Evolutionary conservation across 2,113 vertebrate genomes (phyloP), one percentile per base, ranked within the genome.

Genomic region (Grus americana): DNA sequence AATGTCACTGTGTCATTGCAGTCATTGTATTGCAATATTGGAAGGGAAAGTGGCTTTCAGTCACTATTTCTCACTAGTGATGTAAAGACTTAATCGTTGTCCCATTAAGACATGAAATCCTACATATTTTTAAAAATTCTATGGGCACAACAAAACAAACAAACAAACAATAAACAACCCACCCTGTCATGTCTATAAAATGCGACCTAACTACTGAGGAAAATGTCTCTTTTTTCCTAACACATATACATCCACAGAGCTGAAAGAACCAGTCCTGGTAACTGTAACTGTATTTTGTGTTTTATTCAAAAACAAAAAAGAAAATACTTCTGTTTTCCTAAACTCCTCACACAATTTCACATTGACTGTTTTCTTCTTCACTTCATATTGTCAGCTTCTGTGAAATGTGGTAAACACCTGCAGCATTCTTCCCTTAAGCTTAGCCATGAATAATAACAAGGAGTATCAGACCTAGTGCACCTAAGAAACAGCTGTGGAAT

Each of bases 101-200:
- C 9, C 23, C 8, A 90, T 16, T 38, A 49, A 68, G 36, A 47
- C 5, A 21, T 29, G 23, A 58, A 80, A 78, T 57, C 10, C 13
- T 7, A 81, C 3, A 4, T 66, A 47, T 42, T 42, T 12, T 42
- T 12, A 42, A 42, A 42, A 42, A 42, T 42, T 42, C 40, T 42
- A 42, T 42, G 11, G 40, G 40, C 40, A 52, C 8, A 42, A 24
- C 6, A 38, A n/a, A 14, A 2, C 55, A 9, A 44, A 6, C 4
- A 34, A 46, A 57, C 3, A 52, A 50, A 50, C 49, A 52, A 52
- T 13, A 27, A 52, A 15, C 44, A 44, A 26, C 50, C 50, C 24
- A 0, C 4, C 2, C 5, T 22, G 6, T 47, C 7, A 21, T 10
- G 0, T 42, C 3, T 57, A 17, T 22, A 70, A 91, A 86, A 50